These are phyloP conservation scores for Periophthalmus magnuspinnatus DNA, from an alignment of 2,797 vertebrate genomes.

Conservation along the genomic window DNA sequence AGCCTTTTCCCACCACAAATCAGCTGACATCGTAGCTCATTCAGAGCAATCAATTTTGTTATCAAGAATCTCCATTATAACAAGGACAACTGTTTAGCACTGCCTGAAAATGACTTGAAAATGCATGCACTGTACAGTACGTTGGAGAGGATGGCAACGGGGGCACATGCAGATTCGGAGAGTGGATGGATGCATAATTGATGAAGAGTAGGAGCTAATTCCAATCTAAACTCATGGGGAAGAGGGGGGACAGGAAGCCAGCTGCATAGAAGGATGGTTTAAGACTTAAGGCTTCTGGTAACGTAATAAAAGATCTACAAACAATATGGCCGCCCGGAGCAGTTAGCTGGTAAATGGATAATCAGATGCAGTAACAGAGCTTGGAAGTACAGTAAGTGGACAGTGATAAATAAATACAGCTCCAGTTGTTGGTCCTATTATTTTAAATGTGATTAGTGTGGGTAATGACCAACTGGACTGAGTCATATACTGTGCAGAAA, in stretches of 20 bases:
- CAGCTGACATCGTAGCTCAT: slow-evolving; percentile 4
- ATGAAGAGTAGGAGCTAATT: slow-evolving; percentile 64
- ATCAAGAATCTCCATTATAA: background rate
- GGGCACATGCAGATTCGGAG: slow-evolving; percentile 45
- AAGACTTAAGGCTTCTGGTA: slow-evolving; percentile 15
- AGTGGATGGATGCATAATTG: slow-evolving; percentile 64
- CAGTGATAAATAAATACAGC: background rate
- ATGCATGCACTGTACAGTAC: background rate
- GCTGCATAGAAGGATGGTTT: slow-evolving; percentile 37
- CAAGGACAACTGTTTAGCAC: background rate
- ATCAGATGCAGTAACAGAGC: slow-evolving; percentile 4
- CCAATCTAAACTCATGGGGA: slow-evolving; percentile 52
- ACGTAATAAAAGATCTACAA: slow-evolving; percentile 12
- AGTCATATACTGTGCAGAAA: background rate
- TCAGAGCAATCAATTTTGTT: slow-evolving; percentile 6
- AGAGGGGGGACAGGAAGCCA: slow-evolving; percentile 57
- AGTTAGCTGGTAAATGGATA: background rate
- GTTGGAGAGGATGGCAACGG: slow-evolving; percentile 16
- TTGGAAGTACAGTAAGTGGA: background rate
- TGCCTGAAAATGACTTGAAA: background rate
- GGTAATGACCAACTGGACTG: background rate
- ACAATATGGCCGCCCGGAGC: background rate
- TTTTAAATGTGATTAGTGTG: background rate
- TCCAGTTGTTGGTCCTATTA: background rate
- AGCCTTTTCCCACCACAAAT: slow-evolving; percentile 6